These are phyloP conservation scores for Tylochromis polylepis DNA, from an alignment of 2,113 vertebrate genomes.

Conservation along the genomic window DNA sequence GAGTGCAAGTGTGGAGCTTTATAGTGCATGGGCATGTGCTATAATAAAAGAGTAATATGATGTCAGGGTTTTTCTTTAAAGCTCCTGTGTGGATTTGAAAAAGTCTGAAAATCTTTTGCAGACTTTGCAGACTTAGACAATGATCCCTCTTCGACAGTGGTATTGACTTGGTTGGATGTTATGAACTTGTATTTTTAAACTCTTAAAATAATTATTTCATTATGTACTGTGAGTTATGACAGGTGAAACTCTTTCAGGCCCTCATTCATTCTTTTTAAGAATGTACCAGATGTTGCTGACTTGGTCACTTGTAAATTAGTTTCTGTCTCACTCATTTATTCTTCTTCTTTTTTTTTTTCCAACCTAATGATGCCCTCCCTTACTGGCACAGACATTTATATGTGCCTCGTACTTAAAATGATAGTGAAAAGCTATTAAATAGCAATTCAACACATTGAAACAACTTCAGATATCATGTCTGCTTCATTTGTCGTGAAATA, in stretches of 20 bases:
- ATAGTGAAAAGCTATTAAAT: not conserved
- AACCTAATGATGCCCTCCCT: not conserved
- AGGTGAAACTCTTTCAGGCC: not conserved
- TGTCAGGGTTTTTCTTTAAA: not conserved
- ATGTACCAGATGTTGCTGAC: not conserved
- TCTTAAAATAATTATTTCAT: not conserved
- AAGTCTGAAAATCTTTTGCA: not conserved
- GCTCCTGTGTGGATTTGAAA: not conserved
- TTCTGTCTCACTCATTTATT: not conserved
- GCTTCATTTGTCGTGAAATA: not conserved
- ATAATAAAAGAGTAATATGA: conserved; percentile 14
- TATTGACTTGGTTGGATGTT: not conserved
- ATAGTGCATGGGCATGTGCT: not conserved
- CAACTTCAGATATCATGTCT: not conserved
- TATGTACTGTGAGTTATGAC: not conserved
- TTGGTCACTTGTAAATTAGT: not conserved
- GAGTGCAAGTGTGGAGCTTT: conserved; percentile 10
- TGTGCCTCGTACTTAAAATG: not conserved
- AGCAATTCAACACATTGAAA: not conserved
- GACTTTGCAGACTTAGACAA: not conserved
- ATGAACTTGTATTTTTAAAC: not conserved
- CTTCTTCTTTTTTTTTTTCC: not conserved
- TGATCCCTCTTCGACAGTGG: not conserved
- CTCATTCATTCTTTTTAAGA: not conserved
- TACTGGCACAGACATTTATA: not conserved